Base-by-base conservation (phyloP, 2,113 vertebrate genomes). In the Xiphophorus maculatus region DNA sequence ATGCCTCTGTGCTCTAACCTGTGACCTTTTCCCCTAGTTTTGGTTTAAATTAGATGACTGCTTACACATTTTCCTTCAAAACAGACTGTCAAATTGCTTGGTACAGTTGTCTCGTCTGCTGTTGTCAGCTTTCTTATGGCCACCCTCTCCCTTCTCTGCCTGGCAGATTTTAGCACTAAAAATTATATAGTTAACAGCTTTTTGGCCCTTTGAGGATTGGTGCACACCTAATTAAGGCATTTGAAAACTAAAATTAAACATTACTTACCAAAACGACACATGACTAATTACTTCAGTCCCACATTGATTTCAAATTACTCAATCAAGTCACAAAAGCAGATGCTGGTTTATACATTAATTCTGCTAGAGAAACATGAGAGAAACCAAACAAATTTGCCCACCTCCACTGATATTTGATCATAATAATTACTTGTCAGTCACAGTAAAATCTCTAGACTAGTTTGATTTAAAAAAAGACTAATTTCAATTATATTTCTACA, bases 191-290 rank as follows among this genome's bases (percentile, higher is more conserved):
- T 71, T 27, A 75, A 74, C 27, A 79, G 63, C 60, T 66, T 82
- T 44, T 74, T 60, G 60, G 30, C 44, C 30, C 44, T 80, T 80
- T 87, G 81, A 81, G 70, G 63, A 74, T 69, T 58, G 35, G 29
- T 37, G 28, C 71, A 62, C 30, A 73, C 72, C 65, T 42, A 42
- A 67, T 80, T 67, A 73, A 73, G 74, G 32, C 63, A 82, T 77
- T 74, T 61, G n/a, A 80, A 84, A 79, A 78, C 40, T 73, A 76
- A 33, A 77, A 80, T 80, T 60, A 73, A 73, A 86, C 48, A 42
- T 25, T 74, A 63, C 37, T 76, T 82, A 67, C 30, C 19, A 72
- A 58, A 79, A 72, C 27, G 77, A 42, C 15, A 63, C 30, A 79
- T 80, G 80, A 87, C 48, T 37, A 74, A 66, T 81, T 79, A 81